Evolutionary conservation across 2,797 vertebrate genomes (phyloP).

Genomic region (Dryobates pubescens): DNA sequence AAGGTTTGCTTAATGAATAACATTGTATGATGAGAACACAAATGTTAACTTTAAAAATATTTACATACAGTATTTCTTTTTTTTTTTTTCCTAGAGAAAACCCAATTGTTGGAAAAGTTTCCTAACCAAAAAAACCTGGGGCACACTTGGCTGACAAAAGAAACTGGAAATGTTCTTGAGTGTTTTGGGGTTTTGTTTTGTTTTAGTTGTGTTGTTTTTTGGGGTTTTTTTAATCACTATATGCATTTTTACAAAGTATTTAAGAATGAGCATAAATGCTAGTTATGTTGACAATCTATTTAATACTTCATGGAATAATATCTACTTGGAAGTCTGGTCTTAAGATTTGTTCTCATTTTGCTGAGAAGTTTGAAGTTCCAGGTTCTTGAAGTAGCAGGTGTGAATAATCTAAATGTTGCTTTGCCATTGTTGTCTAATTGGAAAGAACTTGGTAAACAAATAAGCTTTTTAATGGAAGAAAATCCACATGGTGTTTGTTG

Average conservation of each 20-base stretch:
- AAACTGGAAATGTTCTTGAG: conserved; percentile 71
- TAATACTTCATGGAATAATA: conserved; percentile 80
- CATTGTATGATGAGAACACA: background rate
- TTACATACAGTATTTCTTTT: background rate
- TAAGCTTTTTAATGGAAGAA: conserved; percentile 66
- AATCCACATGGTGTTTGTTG: conserved; percentile 29
- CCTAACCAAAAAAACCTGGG: conserved; percentile 72
- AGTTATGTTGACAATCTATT: conserved; percentile 76
- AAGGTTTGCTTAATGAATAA: background rate
- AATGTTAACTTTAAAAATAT: background rate
- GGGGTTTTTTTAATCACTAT: conserved; percentile 20
- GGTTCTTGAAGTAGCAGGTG: conserved; percentile 55
- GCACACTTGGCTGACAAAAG: conserved; percentile 57
- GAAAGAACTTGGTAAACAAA: conserved; percentile 65
- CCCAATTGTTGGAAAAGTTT: conserved; percentile 93
- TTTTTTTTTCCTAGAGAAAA: conserved; percentile 85
- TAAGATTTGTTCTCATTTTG: conserved; percentile 56
- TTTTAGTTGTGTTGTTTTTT: background rate
- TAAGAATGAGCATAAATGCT: conserved; percentile 70
- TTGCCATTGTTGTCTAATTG: conserved; percentile 46
- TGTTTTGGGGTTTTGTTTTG: conserved; percentile 7
- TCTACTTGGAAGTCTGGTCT: conserved; percentile 57
- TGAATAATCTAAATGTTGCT: conserved; percentile 55
- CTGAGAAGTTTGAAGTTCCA: conserved; percentile 67
- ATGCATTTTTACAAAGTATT: conserved; percentile 71